Evolutionary conservation across 2,888 invertebrate species (phyloP).

Genomic region (Agrenia bidenticulata): DNA sequence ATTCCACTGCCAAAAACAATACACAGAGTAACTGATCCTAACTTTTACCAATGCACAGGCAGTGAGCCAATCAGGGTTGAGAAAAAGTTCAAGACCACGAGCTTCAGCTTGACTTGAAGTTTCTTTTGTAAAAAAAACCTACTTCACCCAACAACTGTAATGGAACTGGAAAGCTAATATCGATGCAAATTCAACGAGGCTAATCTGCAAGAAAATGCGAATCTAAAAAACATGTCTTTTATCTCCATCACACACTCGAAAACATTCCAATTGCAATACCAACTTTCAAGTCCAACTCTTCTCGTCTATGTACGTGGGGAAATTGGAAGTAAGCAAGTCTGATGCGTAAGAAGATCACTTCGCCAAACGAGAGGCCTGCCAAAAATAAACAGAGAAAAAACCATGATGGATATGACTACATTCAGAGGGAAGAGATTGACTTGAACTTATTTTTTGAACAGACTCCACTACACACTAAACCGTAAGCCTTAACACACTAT

Average conservation of each 20-base stretch:
- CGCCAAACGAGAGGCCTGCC: slow-evolving; percentile 5
- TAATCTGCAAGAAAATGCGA: not conserved
- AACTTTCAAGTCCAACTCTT: not conserved
- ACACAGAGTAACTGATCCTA: too few relatives aligned
- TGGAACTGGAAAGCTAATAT: slow-evolving; percentile 6
- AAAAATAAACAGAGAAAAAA: slow-evolving; percentile 20
- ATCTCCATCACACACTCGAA: slow-evolving; percentile 1
- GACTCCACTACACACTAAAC: not conserved
- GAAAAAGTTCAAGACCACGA: too few relatives aligned
- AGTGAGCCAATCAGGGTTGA: too few relatives aligned
- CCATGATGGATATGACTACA: not conserved
- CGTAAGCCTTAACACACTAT: slow-evolving; percentile 6
- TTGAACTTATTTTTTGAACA: not conserved
- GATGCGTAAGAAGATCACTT: slow-evolving; percentile 1
- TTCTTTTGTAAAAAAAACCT: not conserved
- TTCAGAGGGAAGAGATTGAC: slow-evolving; percentile 1
- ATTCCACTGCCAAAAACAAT: too few relatives aligned
- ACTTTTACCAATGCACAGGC: too few relatives aligned
- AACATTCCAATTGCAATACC: not conserved
- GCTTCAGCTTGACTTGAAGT: too few relatives aligned
- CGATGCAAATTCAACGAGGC: not conserved
- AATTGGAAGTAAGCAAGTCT: not conserved
- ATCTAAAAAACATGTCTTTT: slow-evolving; percentile 6
- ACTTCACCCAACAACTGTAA: not conserved
- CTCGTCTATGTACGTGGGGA: not conserved